Base-by-base conservation (phyloP, 1,140 invertebrate genomes). In the Scylla paramamosain region DNA sequence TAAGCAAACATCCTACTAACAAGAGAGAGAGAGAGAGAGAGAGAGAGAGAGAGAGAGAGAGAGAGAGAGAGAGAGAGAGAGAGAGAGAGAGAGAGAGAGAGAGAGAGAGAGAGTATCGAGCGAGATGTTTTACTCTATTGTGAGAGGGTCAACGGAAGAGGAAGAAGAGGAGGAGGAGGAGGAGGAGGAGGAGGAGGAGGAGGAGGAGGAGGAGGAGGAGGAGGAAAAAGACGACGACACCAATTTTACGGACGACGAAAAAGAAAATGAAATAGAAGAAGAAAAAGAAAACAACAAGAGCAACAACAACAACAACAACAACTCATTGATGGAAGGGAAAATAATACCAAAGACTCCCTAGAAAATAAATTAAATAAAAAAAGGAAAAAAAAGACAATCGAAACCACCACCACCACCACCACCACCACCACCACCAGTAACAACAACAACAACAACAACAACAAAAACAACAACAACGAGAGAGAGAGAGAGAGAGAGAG, bases 21-120 rank as follows among this genome's bases (percentile, higher is more conserved):
- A 8, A 92, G 25, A 52, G 52, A 59, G 59, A 91, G 20, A 31
- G 31, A 67, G 52, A 67, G 25, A 28, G 45, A n/a, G 25, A 52
- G 29, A 67, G 90, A 29, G 48, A 59, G 31, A 67, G 91, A 29
- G 48, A n/a, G 91, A 28, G 90, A 39, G 46, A 25, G 91, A 92
- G 91, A 92, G 52, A 77, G 48, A 92, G 89, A 48, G 28, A 20
- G 31, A 48, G n/a, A 91, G 48, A n/a, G 89, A 52, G 45, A 48
- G 14, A 32, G 0, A 7, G 7, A 25, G 31, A 25, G 67, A 77
- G 67, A 77, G 31, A 67, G 91, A 29, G 48, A n/a, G 91, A 28
- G 90, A 39, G 46, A 25, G 91, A 92, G 91, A 92, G 52, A 77
- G 48, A 92, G 91, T 32, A 32, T 28, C 29, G 25, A 32, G 31